Evolutionary conservation across 2,113 vertebrate species (phyloP), one percentile per base, ranked within the genome.

Genomic region (Odontesthes bonariensis): DNA sequence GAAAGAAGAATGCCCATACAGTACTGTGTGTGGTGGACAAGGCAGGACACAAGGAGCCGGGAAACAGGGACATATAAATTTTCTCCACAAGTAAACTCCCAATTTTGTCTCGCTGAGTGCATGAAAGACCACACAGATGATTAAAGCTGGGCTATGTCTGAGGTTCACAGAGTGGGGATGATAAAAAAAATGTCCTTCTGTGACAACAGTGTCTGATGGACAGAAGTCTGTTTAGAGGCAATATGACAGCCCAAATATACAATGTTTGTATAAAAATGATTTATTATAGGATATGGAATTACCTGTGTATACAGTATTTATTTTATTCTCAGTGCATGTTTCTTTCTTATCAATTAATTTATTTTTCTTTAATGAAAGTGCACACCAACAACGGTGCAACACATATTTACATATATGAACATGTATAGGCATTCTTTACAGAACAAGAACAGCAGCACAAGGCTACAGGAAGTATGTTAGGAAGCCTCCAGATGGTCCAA

Each of bases 11-110:
- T 86, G 75, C 75, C 56, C 54, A 67, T 63, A 77, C 75, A 57
- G 70, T 74, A 62, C 20, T 42, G 67, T 70, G 75, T 77, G 77
- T 62, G 76, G 65, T 68, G 42, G 53, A 70, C 60, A 57, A 65
- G 40, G 42, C 65, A 76, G 62, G 88, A 69, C 83, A 84, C 57
- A 54, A 61, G 69, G 53, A 79, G 79, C 54, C 84, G 68, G 82
- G 77, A 66, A 83, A 81, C 82, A 74, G 57, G 10, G 66, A 82
- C 67, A 76, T 72, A 86, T 82, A 83, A 60, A 88, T 91, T 90
- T 84, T 87, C 74, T 77, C 56, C 13, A 74, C 83, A 90, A 91
- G 91, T 87, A 69, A 91, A 91, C 73, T 86, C 79, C 77, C 59
- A 70, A 75, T 88, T 82, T 84, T 67, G 74, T 67, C 32, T 62